Conservation (phyloP, 1,140 invertebrate species). For the Lepidurus couesii region DNA sequence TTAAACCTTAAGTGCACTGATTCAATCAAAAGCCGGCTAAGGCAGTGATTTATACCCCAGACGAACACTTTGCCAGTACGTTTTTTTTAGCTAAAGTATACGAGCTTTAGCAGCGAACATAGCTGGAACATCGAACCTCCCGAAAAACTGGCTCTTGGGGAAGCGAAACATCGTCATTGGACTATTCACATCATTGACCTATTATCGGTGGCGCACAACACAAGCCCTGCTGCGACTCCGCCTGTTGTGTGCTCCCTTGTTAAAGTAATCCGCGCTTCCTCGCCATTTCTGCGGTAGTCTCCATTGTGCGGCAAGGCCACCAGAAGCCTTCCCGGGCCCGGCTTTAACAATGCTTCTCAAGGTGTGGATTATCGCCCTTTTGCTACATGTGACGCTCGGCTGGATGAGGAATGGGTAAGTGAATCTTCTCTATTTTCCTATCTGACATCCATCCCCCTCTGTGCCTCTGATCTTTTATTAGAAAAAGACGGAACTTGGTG, state of each 20-base stretch:
- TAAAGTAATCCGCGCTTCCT: conserved; percentile 11
- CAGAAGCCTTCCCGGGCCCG: background rate
- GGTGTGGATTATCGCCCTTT: conserved; percentile 17
- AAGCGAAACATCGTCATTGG: background rate
- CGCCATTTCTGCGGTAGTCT: conserved; percentile 14
- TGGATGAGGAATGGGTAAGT: conserved; percentile 18
- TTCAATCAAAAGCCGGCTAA: background rate
- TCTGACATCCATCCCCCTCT: too few species aligned
- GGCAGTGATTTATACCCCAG: background rate
- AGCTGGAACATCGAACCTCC: background rate
- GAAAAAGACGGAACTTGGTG: too few species aligned
- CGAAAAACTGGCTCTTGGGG: background rate
- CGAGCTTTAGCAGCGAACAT: too few species aligned
- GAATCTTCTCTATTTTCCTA: background rate
- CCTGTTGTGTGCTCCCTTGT: background rate
- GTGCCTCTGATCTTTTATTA: too few species aligned
- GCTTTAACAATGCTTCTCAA: conserved; percentile 11
- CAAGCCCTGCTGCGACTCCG: conserved; percentile 13
- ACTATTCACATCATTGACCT: conserved; percentile 19
- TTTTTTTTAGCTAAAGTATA: too few species aligned
- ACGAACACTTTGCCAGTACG: background rate
- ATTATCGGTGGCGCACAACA: conserved; percentile 6
- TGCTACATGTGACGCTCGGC: background rate
- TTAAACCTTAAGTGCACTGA: background rate
- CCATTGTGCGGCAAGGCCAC: conserved; percentile 16